Evolutionary conservation across 2,888 invertebrate species (phyloP), one percentile per base, ranked within the genome.

Genomic region (Ommatoiulus sabulosus): DNA sequence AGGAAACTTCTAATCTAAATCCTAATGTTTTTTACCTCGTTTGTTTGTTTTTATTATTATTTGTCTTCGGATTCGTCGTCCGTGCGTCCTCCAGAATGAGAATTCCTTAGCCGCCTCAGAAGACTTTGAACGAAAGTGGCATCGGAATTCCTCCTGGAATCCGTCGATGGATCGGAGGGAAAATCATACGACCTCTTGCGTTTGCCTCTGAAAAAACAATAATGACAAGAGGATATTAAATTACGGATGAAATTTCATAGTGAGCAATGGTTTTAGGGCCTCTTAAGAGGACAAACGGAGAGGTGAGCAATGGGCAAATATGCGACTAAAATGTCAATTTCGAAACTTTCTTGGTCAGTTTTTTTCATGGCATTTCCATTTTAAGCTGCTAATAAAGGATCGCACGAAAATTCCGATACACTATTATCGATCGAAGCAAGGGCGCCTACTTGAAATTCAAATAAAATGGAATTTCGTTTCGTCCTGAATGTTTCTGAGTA

Each of bases 11-110:
- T 84, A 44, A 44, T 84, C 84, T 84, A 84, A 35, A 84, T 84
- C 24, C 35, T 24, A 10, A 84, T 84, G 84, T 15, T 84, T 84
- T 84, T 84, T 84, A 44, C 44, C 84, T 44, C 44, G 43, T 84
- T 84, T 84, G 15, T 44, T 44, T 44, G 10, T 44, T 44, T 84
- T 20, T 84, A 43, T 44, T 44, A 44, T 44, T 44, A 20, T 35
- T 84, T n/a, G 24, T 17, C n/a, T 72, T 44, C 44, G 57, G 20
- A 57, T 43, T 57, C 57, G 12, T 17, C 17, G 12, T 57, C 57
- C 15, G 0, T 15, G 15, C 57, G 17, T 57, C 46, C 12, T 46
- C 46, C 12, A 35, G 35, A 35, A 35, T 57, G 57, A 4, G 57
- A 57, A 57, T 57, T 57, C 57, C 57, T 57, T 15, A 57, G 17